Evolutionary conservation across 2,113 vertebrate genomes (phyloP).

Genomic region (Canis aureus): DNA sequence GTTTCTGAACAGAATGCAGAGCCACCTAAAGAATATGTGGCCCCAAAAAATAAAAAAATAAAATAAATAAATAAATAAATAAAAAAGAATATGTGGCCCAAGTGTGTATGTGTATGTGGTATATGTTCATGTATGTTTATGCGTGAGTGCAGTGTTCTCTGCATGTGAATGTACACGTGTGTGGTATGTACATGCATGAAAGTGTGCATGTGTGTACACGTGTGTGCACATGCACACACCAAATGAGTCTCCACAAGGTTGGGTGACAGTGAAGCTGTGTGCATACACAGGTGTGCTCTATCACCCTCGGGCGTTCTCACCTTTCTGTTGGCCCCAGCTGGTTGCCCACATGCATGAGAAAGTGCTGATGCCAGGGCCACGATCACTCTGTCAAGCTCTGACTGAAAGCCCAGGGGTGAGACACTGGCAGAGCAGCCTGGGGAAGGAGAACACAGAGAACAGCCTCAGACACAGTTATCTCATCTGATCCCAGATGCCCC

Average conservation of each 20-base stretch:
- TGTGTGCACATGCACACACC: no score
- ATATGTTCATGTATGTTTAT: not conserved
- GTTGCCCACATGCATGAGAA: constrained; percentile 44
- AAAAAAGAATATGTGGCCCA: not conserved
- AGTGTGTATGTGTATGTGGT: not conserved
- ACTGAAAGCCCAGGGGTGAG: constrained; percentile 41
- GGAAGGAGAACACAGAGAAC: not conserved
- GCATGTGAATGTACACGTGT: not conserved
- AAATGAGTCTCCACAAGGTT: not conserved
- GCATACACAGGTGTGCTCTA: not conserved
- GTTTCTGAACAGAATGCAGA: not conserved
- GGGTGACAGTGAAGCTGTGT: not conserved
- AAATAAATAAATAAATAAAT: no score
- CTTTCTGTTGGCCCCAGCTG: constrained; percentile 28
- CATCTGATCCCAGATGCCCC: accelerated
- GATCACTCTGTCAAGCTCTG: constrained; percentile 77
- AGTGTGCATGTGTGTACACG: not conserved
- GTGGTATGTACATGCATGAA: not conserved
- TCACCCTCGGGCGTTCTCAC: not conserved
- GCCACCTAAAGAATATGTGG: not conserved
- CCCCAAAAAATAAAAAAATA: not conserved
- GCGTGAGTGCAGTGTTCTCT: not conserved
- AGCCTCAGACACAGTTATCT: not conserved
- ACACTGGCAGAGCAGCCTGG: constrained; percentile 48
- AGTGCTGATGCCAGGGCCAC: constrained; percentile 63